Base-by-base conservation (phyloP, 37 sponge, comb jelly and placozoan genomes). In the Spongilla lacustris region DNA sequence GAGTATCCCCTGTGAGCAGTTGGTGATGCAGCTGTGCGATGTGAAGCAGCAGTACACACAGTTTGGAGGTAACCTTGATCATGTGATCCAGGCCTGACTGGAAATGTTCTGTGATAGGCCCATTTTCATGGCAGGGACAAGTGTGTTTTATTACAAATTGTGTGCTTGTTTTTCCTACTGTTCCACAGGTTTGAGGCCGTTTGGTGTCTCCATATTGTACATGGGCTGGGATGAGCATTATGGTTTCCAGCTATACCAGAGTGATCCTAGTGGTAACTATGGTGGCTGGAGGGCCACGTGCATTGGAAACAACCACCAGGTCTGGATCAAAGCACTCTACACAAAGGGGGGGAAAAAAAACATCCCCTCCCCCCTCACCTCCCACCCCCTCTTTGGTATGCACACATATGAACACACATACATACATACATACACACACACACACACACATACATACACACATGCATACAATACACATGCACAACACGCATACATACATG, bases 241-340 rank as follows among this genome's bases (percentile, higher is more conserved):
- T 83, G 92, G 94, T 14, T 98, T 90, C 84, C 99, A 98, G 85
- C 88, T 98, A 11, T 98, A 98, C 79, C 99, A 98, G 87, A 93
- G 92, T 82, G 99, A 98, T 32, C 99, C 99, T 2, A 94, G 95
- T 79, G 99, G 99, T 23, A 98, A 98, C 84, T 98, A 98, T 89
- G 98, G 99, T 19, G 99, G 99, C 71, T 98, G 99, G 99, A 98
- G 95, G 85, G 99, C 99, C 34, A 95, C 97, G 5, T 98, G 99
- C 76, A 97, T 98, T 81, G 99, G 99, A 0, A 95, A 89, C 86
- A 98, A 98, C 75, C 94, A 97, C 74, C 88, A 92, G 76, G 95
- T 83, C 46, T 46, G 46, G 8, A 46, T 46, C 8, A 10, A 8
- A 46, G 46, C 46, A 46, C 8, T 10, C 4, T 4, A 8, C 46